Evolutionary conservation across 2,113 vertebrate species (phyloP), one percentile per base, ranked within the genome.

Genomic region (Boleophthalmus pectinirostris): DNA sequence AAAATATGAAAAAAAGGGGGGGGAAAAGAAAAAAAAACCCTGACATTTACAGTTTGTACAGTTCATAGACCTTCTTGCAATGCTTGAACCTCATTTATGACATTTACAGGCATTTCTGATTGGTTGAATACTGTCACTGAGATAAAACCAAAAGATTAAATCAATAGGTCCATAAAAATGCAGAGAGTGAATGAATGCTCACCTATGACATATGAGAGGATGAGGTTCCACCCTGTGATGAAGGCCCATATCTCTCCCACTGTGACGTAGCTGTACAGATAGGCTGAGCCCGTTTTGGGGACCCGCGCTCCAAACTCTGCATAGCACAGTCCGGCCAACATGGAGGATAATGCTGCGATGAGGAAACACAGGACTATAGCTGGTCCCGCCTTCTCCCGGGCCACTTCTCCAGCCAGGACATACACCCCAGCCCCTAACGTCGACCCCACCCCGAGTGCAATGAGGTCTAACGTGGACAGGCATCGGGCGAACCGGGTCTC

Each of bases 211-310:
- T 98, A 99, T 8, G 97, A 98, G 69, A 99, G 95, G 74, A 99
- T 97, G 89, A 99, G 96, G 85, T 97, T 99, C 97, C 97, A 99
- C 1, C 97, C 97, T 0, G 97, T 96, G 70, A 96, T 96, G 88
- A 99, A 99, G 84, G 97, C 97, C 94, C 97, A 98, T 74, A 99
- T 96, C 89, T 99, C 97, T 0, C 97, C 97, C 0, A 99, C 97
- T 0, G 97, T 98, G 65, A 99, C 96, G 0, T 97, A 98, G 89
- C 97, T 99, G 93, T 99, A 99, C 38, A 99, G 94, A 83, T 99
- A 99, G 0, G 96, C 97, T 23, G 97, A 99, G 51, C 97, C 97
- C 0, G 97, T 96, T 83, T 96, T 95, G 75, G 97, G 97, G 7
- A 98, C 97, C 0, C 97, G 95, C 53, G 97, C 97, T 0, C 97